These are phyloP conservation scores for Protomyctophum bolini DNA, from an alignment of 2,113 vertebrate species.

Conservation along the genomic window DNA sequence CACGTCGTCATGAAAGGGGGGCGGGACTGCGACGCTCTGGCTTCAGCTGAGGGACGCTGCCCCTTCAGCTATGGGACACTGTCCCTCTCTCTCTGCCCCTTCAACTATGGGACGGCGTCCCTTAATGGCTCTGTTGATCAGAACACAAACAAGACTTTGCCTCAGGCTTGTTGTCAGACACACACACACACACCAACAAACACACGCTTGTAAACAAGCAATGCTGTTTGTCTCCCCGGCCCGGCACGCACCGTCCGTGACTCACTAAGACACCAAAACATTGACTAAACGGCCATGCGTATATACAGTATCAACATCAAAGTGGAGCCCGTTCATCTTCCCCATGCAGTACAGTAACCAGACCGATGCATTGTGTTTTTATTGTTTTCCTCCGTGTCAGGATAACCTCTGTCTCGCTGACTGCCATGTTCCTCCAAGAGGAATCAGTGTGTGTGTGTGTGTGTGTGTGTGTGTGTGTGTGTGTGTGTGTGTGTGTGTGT, in stretches of 20 bases:
- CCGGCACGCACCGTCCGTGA: constrained; percentile 30
- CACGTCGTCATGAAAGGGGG: no score
- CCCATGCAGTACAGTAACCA: no score
- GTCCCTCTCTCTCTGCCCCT: no score
- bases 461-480: constrained; percentile 1
- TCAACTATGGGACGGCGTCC: no score
- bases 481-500: constrained; percentile 6
- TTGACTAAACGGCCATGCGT: constrained; percentile 52
- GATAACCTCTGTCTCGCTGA: background rate
- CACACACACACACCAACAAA: background rate
- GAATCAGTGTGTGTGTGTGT: constrained; percentile 5
- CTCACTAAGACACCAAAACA: constrained; percentile 56
- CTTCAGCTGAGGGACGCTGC: no score
- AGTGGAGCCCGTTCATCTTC: constrained; percentile 11
- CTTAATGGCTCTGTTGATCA: no score
- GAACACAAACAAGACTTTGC: background rate
- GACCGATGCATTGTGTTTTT: no score
- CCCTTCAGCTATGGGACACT: no score
- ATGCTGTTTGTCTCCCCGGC: constrained; percentile 41
- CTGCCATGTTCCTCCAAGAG: constrained; percentile 24
- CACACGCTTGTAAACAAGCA: constrained; percentile 25
- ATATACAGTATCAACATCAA: constrained; percentile 55
- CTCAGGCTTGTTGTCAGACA: background rate
- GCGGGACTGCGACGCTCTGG: no score
- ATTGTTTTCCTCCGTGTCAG: no score